Percentiles rank a stretch among this genome's conserved stretches.
Evolutionary conservation across 1,140 invertebrate genomes (phyloP).

Genomic region (Caenorhabditis inopinata): DNA sequence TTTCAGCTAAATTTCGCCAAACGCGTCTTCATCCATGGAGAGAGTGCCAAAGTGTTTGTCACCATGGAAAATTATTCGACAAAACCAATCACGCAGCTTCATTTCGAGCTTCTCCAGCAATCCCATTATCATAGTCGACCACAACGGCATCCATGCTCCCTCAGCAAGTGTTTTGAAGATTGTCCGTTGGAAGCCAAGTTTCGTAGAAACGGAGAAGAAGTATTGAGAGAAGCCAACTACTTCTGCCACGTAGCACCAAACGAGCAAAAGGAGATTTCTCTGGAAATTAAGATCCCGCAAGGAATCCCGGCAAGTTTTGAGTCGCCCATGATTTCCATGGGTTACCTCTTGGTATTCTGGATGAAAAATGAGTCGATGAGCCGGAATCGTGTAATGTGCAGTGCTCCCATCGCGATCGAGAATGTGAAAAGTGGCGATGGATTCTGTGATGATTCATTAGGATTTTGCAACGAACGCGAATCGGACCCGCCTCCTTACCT

Average conservation of each 20-base stretch:
- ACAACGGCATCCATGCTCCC: neutral
- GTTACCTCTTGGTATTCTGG: neutral
- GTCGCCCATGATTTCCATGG: neutral
- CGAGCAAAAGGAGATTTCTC: neutral
- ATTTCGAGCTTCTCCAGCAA: neutral
- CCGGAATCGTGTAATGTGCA: neutral
- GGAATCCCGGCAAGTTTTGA: neutral
- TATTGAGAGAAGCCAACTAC: neutral
- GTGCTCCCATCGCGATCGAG: neutral
- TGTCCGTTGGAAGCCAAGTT: neutral
- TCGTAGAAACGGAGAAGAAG: neutral
- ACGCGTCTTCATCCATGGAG: neutral
- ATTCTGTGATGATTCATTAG: too few relatives aligned
- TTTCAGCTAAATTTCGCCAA: neutral
- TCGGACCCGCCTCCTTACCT: too few relatives aligned
- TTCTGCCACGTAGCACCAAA: neutral
- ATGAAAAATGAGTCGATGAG: neutral
- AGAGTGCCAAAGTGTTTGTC: neutral
- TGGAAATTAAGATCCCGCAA: neutral
- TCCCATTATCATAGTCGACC: neutral
- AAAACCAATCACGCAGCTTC: neutral
- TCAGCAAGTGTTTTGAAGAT: neutral
- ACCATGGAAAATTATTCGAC: neutral
- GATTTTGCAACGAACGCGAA: too few relatives aligned
- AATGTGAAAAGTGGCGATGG: neutral